Conservation (phyloP, 2,113 vertebrate genomes). For the Enhydra lutris region DNA sequence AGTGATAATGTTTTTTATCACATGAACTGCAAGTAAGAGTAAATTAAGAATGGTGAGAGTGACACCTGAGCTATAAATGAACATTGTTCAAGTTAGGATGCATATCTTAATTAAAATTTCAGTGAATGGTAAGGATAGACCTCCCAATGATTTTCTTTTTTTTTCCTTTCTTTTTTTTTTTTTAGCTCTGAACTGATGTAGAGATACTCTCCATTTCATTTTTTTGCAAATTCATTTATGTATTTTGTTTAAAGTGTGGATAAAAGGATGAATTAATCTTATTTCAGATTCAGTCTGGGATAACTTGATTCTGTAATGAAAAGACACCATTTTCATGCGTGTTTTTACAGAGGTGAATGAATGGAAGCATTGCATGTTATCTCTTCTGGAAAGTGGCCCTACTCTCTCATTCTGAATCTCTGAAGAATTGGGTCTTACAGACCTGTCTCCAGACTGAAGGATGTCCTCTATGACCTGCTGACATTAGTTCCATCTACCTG, state of each 20-base stretch:
- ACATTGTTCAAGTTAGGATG: neutral
- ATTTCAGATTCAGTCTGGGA: neutral
- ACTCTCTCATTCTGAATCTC: neutral
- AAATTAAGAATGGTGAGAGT: neutral
- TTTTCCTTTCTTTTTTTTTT: neutral
- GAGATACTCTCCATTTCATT: neutral
- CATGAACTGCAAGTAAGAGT: conserved; percentile 15
- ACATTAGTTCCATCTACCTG: neutral
- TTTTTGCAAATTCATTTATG: neutral
- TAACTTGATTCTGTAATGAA: neutral
- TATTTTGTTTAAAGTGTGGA: neutral
- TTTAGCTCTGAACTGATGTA: neutral
- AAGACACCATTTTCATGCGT: neutral
- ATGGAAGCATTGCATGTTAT: neutral
- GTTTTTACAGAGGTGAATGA: neutral
- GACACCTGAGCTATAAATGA: neutral
- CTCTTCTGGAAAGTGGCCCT: neutral
- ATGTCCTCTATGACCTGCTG: neutral
- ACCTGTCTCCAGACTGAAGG: neutral
- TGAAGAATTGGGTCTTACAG: neutral
- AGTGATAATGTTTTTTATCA: conserved; percentile 33
- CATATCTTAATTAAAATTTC: neutral
- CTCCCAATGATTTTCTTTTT: neutral
- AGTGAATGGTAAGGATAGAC: neutral
- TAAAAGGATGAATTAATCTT: neutral